Evolutionary conservation across 1,140 invertebrate genomes (phyloP).

Genomic region (Formica exsecta): DNA sequence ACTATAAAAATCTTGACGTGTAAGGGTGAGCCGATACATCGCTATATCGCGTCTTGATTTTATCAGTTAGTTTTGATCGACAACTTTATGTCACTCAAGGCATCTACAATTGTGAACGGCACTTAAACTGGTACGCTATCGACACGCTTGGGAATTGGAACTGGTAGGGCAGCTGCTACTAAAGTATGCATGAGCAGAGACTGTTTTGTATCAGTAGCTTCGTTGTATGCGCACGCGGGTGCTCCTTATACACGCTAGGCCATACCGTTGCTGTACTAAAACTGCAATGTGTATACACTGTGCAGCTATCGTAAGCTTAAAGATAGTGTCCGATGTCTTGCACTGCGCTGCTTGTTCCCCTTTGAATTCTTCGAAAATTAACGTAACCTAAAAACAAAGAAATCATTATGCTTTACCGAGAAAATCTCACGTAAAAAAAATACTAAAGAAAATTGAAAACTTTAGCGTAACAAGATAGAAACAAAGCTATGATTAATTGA

Average conservation of each 20-base stretch:
- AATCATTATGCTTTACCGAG: background rate
- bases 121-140: conserved; percentile 77
- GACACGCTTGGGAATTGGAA: conserved; percentile 84
- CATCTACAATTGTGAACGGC: conserved; percentile 69
- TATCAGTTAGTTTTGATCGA: conserved; percentile 49
- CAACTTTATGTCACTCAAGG: conserved; percentile 25
- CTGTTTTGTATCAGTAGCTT: conserved; percentile 81
- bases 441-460: background rate
- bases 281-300: conserved; percentile 39
- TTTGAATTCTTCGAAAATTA: background rate
- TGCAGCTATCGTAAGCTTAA: conserved; percentile 34
- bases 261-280: conserved; percentile 21
- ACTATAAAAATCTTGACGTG: background rate
- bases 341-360: background rate
- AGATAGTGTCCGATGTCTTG: conserved; percentile 1
- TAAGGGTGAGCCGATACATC: background rate
- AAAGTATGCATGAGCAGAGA: conserved; percentile 84
- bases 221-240: conserved; percentile 65
- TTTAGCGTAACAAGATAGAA: background rate
- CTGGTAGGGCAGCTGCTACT: conserved; percentile 81
- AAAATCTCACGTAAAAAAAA: background rate
- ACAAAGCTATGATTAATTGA: background rate
- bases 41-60: conserved; percentile 21
- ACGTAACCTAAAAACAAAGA: background rate
- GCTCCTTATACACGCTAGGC: conserved; percentile 64